Evolutionary conservation across 2,113 vertebrate genomes (phyloP), one percentile per base, ranked within the genome.

Genomic region (Parotia lawesii): DNA sequence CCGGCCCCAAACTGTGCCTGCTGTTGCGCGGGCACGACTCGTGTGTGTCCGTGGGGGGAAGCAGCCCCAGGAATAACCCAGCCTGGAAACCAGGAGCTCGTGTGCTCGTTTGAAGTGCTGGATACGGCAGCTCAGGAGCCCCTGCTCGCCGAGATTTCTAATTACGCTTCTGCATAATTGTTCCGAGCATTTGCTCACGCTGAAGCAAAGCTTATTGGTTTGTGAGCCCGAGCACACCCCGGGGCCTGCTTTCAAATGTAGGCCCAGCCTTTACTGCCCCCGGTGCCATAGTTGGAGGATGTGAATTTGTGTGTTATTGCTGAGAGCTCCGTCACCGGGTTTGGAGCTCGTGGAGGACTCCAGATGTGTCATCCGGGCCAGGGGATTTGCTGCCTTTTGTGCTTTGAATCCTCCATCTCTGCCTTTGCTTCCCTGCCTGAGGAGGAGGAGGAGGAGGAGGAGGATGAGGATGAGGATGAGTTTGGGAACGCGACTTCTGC

Each of bases 231-330:
- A 96, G 96, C 94, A 95, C 91, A 89, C 95, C 95, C 96, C 15
- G 3, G 96, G 89, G 93, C 62, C 96, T 82, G 85, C 87, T 96
- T 95, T 20, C 53, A 61, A 94, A 93, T 89, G 93, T 93, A 92
- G 96, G 93, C 96, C 94, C 94, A 40, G 93, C 84, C 69, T 96
- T 95, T 95, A 96, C 20, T 92, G 95, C 91, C 93, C 95, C 89
- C 84, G 6, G 75, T 62, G 72, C 90, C 85, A 13, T 1, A 80
- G 72, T 92, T 95, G 94, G 69, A 90, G 86, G 90, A 73, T 74
- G 94, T 56, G 95, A 92, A 88, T 84, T 44, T 33, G 92, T 83
- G 67, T 58, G 65, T 93, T 88, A 84, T 89, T 94, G 95, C 90
- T 51, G 48, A 86, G 88, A 90, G 94, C 88, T 96, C 71, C 74